A percentile compares a stretch with the other conserved stretches of the same genome.
These are phyloP conservation scores for Corydoras sp. DNA, from an alignment of 2,113 vertebrate species.

Conservation along the genomic window DNA sequence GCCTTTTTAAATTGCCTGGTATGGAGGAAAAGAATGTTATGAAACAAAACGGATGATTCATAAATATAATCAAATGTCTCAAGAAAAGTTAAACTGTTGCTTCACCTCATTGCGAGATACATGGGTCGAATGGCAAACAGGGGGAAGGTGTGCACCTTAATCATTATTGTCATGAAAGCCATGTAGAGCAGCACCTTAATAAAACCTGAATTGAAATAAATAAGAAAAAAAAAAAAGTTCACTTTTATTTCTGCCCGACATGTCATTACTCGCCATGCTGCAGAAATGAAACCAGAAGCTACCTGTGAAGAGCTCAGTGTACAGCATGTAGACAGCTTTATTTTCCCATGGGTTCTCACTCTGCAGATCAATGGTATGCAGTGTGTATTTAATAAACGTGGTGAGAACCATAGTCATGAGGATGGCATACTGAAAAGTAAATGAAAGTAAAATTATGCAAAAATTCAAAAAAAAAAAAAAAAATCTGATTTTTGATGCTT, in stretches of 20 bases:
- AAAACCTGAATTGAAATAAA: constrained; percentile 69
- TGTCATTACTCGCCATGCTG: no score
- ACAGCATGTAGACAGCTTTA: constrained; percentile 96
- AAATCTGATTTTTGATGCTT: no score
- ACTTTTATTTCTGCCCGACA: no score
- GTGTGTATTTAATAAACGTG: constrained; percentile 89
- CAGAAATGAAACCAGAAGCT: not conserved
- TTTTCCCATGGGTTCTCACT: constrained; percentile 97
- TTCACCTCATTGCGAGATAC: constrained; percentile 93
- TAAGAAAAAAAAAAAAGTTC: no score
- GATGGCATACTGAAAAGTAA: constrained; percentile 80
- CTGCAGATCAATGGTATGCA: constrained; percentile 89
- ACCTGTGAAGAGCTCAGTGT: constrained; percentile 96
- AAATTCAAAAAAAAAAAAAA: not conserved
- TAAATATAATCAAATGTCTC: no score
- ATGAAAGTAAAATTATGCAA: not conserved
- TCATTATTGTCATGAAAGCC: constrained; percentile 99
- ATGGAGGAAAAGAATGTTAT: not conserved
- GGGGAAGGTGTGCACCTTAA: constrained; percentile 97
- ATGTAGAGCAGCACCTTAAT: constrained; percentile 95
- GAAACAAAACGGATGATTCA: no score
- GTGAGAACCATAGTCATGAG: constrained; percentile 95
- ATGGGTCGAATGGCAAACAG: constrained; percentile 97
- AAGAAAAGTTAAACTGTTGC: no score
- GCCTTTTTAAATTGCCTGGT: constrained; percentile 94